Conservation (phyloP, 2,113 vertebrate species). For the Pao palembangensis region DNA sequence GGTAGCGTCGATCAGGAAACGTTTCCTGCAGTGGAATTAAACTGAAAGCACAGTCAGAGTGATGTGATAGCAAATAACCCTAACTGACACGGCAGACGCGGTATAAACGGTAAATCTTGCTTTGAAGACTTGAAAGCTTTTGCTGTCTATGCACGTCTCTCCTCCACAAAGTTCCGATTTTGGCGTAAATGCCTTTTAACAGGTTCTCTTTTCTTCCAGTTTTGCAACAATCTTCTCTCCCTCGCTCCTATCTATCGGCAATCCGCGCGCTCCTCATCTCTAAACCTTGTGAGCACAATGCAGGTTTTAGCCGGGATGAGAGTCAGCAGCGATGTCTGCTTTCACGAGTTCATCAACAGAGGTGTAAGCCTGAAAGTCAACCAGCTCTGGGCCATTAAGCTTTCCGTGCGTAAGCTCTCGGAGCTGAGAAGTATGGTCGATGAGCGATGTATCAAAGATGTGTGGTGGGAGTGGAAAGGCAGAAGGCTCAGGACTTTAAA, state of each 20-base stretch:
- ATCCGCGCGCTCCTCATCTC: conserved; percentile 44
- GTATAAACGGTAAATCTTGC: conserved; percentile 24
- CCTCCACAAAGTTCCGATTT: conserved; percentile 14
- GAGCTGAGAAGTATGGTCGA: conserved; percentile 39
- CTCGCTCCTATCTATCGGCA: conserved; percentile 45
- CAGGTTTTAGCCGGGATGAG: conserved; percentile 53
- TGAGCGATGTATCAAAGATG: conserved; percentile 65
- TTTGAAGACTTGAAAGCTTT: background rate
- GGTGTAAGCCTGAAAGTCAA: conserved; percentile 64
- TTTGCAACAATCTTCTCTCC: conserved; percentile 10
- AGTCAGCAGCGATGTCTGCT: conserved; percentile 44
- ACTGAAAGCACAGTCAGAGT: conserved; percentile 14
- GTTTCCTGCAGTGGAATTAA: conserved; percentile 14
- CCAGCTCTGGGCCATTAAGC: conserved; percentile 54
- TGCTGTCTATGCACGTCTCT: background rate
- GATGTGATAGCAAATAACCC: conserved; percentile 13
- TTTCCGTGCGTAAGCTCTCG: conserved; percentile 55
- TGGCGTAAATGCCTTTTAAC: conserved; percentile 10
- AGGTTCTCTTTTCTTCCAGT: conserved; percentile 24
- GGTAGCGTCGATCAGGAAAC: conserved; percentile 20
- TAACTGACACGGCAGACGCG: conserved; percentile 12
- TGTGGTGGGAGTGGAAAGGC: conserved; percentile 55
- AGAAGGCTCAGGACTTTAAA: conserved; percentile 56
- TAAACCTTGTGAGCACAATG: conserved; percentile 52
- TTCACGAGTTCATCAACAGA: conserved; percentile 55